Conservation (phyloP, 2,113 vertebrate species). For the Tenrec ecaudatus region DNA sequence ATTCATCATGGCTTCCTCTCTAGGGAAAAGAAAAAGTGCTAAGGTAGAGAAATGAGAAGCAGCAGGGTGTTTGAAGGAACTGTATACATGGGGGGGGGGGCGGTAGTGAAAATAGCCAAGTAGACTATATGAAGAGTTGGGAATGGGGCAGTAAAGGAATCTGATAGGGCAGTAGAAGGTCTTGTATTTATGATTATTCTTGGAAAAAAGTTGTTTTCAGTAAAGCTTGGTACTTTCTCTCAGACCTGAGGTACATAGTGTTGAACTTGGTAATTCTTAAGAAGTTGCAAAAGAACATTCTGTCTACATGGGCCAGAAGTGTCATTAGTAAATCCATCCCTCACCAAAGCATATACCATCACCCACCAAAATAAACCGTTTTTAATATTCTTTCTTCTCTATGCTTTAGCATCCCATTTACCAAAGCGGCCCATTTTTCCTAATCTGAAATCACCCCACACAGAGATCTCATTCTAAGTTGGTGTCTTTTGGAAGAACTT, state of each 20-base stretch:
- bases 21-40: neutral
- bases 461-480: constrained; percentile 1
- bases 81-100: neutral
- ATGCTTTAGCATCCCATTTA: neutral
- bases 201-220: neutral
- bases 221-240: neutral
- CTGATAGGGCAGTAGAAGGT: neutral
- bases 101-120: neutral
- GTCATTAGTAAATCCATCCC: neutral
- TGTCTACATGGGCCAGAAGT: neutral
- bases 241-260: neutral
- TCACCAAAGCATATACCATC: neutral
- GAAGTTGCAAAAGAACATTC: neutral
- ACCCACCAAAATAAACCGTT: neutral
- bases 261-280: neutral
- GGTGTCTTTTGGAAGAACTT: neutral
- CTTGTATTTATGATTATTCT: neutral
- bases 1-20: neutral
- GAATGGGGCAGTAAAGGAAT: neutral
- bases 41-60: neutral
- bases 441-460: constrained; percentile 33
- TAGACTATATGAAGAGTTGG: neutral
- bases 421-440: neutral
- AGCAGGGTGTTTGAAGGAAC: neutral
- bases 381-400: neutral